Evolutionary conservation across 2,888 invertebrate genomes (phyloP).

Genomic region (Meloe dianella): DNA sequence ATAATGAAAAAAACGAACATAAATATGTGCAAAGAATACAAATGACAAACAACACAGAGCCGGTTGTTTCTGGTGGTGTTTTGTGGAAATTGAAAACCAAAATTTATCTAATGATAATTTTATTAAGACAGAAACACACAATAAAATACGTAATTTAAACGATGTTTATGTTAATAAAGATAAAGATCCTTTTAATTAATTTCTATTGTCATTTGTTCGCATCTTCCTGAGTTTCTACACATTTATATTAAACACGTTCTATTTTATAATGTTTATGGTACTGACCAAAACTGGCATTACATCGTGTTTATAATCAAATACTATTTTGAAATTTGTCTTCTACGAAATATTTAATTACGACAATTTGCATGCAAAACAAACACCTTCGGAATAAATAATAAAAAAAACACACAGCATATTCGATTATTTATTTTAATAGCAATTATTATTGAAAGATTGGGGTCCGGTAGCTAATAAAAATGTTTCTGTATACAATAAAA

Average conservation of each 20-base stretch:
- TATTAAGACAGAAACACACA: constrained; percentile 6
- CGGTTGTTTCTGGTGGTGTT: background rate
- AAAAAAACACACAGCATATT: background rate
- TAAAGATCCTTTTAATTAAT: background rate
- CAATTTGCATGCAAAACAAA: constrained; percentile 22
- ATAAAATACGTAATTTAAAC: constrained; percentile 4
- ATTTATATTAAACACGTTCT: background rate
- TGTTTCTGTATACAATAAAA: constrained; percentile 28
- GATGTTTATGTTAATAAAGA: background rate
- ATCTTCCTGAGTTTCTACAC: background rate
- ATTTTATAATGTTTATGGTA: background rate
- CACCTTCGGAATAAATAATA: background rate
- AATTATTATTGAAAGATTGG: background rate
- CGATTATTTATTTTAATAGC: background rate
- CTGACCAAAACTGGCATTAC: background rate
- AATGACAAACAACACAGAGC: no score
- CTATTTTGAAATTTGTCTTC: constrained; percentile 21
- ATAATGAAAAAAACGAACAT: background rate
- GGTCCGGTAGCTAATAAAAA: constrained; percentile 12
- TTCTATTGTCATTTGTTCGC: background rate
- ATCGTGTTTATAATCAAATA: constrained; percentile 22
- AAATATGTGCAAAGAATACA: background rate
- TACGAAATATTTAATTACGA: constrained; percentile 24
- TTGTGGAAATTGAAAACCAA: background rate
- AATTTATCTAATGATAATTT: background rate